A percentile compares a stretch with the other conserved stretches of the same genome.
phyloP scores from a whole-genome alignment of 2,888 invertebrate species.

The Nephrotoma guestfalica region DNA sequence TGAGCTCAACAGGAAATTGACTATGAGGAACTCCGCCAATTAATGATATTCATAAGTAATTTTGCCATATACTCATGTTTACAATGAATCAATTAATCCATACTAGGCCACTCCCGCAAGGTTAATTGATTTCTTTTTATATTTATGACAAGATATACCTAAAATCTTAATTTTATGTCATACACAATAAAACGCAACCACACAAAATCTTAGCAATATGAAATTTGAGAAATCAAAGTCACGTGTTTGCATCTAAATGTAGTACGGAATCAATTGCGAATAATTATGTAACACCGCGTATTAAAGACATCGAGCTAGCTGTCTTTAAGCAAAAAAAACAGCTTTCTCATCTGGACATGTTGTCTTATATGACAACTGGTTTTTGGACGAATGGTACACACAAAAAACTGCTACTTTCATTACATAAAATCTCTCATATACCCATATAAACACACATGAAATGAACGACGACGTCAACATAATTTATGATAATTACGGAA shows the following conservation, averaged over 20 bases:
- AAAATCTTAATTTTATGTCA: not conserved
- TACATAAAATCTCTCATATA: not conserved
- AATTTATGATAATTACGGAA: not conserved
- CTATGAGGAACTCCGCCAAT: not conserved
- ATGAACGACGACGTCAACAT: not conserved
- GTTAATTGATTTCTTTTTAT: not conserved
- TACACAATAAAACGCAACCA: not conserved
- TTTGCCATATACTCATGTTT: not conserved
- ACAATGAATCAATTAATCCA: not conserved
- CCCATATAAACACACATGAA: not conserved
- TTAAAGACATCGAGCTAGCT: not conserved
- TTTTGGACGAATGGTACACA: not conserved
- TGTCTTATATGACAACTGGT: not conserved
- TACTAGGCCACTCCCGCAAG: not conserved
- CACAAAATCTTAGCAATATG: not conserved
- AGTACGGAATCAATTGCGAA: not conserved
- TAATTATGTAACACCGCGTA: not conserved
- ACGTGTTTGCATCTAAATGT: not conserved
- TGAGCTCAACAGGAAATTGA: not conserved
- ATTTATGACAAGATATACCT: not conserved
- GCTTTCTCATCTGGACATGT: no score
- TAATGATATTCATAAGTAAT: not conserved
- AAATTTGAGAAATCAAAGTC: not conserved
- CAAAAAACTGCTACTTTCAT: not conserved
- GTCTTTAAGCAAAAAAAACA: not conserved